phyloP scores from a whole-genome alignment of 2,888 invertebrate species.

The Byasa hedistus region DNA sequence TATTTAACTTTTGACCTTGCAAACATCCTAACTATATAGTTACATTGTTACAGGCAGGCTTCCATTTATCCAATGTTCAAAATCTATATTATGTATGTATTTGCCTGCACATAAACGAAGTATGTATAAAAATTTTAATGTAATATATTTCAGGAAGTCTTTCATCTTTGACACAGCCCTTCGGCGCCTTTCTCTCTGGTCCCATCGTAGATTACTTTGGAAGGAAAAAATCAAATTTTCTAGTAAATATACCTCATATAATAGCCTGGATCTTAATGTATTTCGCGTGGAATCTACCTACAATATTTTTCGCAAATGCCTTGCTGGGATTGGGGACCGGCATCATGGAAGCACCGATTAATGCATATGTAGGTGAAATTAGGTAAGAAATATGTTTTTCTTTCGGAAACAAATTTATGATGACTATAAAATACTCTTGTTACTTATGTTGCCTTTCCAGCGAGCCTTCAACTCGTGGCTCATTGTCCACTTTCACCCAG shows the following conservation, averaged over 20 bases:
- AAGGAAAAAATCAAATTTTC: conserved; percentile 74
- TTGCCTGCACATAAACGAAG: too few relatives aligned
- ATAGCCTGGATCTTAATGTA: conserved; percentile 79
- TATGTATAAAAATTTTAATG: too few relatives aligned
- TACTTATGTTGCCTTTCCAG: conserved; percentile 43
- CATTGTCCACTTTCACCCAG: conserved; percentile 71
- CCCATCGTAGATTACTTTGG: conserved; percentile 78
- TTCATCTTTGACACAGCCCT: conserved; percentile 76
- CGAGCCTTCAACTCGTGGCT: conserved; percentile 76
- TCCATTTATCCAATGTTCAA: too few relatives aligned
- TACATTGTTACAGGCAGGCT: not conserved
- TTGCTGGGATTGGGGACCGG: conserved; percentile 78
- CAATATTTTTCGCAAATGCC: conserved; percentile 71
- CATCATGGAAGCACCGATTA: conserved; percentile 80
- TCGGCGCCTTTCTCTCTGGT: conserved; percentile 78
- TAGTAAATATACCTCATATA: conserved; percentile 78
- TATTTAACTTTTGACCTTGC: not conserved
- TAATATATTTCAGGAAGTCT: conserved; percentile 65
- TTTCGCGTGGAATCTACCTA: conserved; percentile 64
- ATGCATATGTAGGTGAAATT: conserved; percentile 80
- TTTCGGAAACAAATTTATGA: too few relatives aligned
- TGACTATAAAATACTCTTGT: too few relatives aligned
- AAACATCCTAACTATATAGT: not conserved
- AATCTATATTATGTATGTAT: too few relatives aligned
- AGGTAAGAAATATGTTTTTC: conserved; percentile 47